Conservation (phyloP, 2,797 vertebrate species). For the Kryptolebias ocellatus region DNA sequence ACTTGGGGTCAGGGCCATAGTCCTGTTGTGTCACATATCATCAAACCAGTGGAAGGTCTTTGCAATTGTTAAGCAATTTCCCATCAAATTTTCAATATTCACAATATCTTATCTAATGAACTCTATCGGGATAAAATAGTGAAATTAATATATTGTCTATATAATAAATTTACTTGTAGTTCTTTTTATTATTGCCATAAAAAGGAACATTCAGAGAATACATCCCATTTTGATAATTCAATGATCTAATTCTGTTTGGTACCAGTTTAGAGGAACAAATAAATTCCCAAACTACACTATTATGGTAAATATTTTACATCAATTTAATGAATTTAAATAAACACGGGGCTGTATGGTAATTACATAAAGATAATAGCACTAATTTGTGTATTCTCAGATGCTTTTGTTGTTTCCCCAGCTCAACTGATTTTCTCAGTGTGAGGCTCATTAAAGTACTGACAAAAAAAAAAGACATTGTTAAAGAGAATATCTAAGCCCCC, state of each 20-base stretch:
- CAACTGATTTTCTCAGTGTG: slow-evolving; percentile 82
- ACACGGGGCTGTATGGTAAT: slow-evolving; percentile 76
- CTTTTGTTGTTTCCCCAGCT: slow-evolving; percentile 77
- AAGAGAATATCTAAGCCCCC: slow-evolving; percentile 76
- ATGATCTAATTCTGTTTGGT: slow-evolving; percentile 66
- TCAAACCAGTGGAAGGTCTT: slow-evolving; percentile 28
- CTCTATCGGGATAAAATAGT: slow-evolving; percentile 5
- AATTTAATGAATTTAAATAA: slow-evolving; percentile 76
- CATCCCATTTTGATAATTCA: slow-evolving; percentile 52
- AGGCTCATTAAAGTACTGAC: slow-evolving; percentile 78
- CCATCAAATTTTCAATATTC: neutral
- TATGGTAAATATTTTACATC: slow-evolving; percentile 81
- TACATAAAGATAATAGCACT: slow-evolving; percentile 77
- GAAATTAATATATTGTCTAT: slow-evolving; percentile 19
- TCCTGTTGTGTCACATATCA: slow-evolving; percentile 38
- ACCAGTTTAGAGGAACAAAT: slow-evolving; percentile 59
- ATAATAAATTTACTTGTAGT: slow-evolving; percentile 9
- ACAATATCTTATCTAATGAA: slow-evolving; percentile 19
- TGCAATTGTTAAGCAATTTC: slow-evolving; percentile 21
- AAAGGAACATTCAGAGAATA: slow-evolving; percentile 44
- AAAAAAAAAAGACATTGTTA: slow-evolving; percentile 81
- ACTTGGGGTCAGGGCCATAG: slow-evolving; percentile 20
- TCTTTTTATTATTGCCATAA: neutral
- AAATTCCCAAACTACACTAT: slow-evolving; percentile 56
- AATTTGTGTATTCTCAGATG: slow-evolving; percentile 81